phyloP scores from a whole-genome alignment of 2,113 vertebrate genomes.

The Actenoides lindsayi region DNA sequence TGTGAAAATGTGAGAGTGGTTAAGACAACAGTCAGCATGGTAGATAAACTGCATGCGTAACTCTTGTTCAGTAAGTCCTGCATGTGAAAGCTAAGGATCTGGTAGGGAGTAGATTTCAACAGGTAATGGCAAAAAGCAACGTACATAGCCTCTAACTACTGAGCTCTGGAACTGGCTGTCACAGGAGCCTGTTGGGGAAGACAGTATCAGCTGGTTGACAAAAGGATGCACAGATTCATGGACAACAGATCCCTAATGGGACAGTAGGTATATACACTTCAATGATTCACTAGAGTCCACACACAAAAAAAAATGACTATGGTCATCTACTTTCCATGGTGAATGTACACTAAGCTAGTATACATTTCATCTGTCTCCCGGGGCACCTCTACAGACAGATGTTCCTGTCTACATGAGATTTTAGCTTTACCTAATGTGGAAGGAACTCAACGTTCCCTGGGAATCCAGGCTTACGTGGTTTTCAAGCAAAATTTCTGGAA shows the following conservation, averaged over 20 bases:
- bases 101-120: neutral
- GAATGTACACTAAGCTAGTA: fast-evolving
- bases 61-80: neutral
- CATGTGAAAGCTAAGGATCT: neutral
- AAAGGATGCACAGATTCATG: neutral
- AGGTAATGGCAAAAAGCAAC: neutral
- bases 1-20: neutral
- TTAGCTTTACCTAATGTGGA: neutral
- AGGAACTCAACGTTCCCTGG: neutral
- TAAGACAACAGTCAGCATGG: neutral
- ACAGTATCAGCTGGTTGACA: neutral
- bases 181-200: neutral
- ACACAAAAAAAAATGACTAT: neutral
- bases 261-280: neutral
- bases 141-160: no score
- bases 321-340: neutral
- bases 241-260: neutral
- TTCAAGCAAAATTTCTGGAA: neutral
- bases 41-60: neutral
- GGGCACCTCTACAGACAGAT: neutral
- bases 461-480: neutral
- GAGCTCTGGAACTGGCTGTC: neutral
- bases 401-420: neutral
- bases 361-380: neutral
- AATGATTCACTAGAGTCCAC: neutral